Percentiles rank a stretch among this genome's conserved stretches.
These are phyloP conservation scores for Pristionchus pacificus DNA, from an alignment of 1,140 invertebrate genomes.

Conservation along the genomic window DNA sequence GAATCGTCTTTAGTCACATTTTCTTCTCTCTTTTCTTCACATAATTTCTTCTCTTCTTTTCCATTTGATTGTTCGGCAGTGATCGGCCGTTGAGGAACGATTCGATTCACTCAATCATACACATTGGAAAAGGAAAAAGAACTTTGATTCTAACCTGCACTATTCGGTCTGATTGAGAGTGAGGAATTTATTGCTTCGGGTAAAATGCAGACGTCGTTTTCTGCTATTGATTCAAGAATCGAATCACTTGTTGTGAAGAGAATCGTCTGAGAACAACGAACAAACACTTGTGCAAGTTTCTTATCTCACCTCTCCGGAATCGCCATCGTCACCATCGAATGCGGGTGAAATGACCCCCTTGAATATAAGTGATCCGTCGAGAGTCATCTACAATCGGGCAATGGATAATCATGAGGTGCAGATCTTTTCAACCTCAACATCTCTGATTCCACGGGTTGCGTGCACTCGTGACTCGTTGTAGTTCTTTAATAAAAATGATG, in stretches of 20 bases:
- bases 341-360: slow-evolving; percentile 68
- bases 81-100: not conserved
- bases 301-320: not conserved
- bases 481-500: slow-evolving; percentile 68
- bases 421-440: slow-evolving; percentile 51
- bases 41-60: slow-evolving; percentile 4
- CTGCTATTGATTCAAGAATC: slow-evolving; percentile 71
- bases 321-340: not conserved
- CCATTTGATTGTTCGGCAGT: not conserved
- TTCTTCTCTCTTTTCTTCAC: not conserved
- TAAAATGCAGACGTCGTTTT: slow-evolving; percentile 64
- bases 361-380: slow-evolving; percentile 71
- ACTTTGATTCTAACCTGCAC: no score
- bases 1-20: not conserved
- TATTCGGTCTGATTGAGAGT: no score
- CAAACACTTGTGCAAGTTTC: slow-evolving; percentile 18
- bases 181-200: slow-evolving; percentile 12
- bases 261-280: slow-evolving; percentile 68
- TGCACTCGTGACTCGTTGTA: slow-evolving; percentile 81
- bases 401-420: not conserved
- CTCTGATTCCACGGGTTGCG: slow-evolving; percentile 71
- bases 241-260: slow-evolving; percentile 73
- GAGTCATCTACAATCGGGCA: slow-evolving; percentile 64
- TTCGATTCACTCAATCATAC: not conserved
- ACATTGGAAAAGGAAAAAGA: no score